Evolutionary conservation across 30 jellyfish, hydroid and myxozoan species (phyloP).

Genomic region (Hydractinia echinata): DNA sequence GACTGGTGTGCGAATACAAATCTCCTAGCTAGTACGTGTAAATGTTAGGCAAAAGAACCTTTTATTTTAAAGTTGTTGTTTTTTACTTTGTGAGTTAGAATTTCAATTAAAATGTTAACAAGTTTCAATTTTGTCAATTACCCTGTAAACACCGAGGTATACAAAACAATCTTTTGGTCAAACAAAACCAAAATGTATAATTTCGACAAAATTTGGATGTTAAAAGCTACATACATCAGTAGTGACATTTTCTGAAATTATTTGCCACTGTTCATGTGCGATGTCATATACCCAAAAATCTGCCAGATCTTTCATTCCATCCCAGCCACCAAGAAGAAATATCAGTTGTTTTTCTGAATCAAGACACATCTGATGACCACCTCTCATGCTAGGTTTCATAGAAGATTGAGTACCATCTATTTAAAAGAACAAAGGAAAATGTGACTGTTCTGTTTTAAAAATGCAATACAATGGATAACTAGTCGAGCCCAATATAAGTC

Average conservation of each 20-base stretch:
- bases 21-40: no score
- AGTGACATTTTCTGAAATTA: constrained; percentile 54
- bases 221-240: constrained; percentile 51
- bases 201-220: not conserved
- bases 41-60: no score
- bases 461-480: not conserved
- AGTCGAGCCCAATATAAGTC: no score
- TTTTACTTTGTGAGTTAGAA: no score
- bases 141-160: no score
- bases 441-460: no score
- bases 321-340: constrained; percentile 97
- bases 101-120: no score
- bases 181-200: not conserved
- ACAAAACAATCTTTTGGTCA: no score
- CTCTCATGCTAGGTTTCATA: constrained; percentile 90
- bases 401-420: constrained; percentile 68
- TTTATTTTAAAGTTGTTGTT: no score
- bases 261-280: constrained; percentile 65
- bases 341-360: constrained; percentile 61
- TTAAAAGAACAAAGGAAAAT: not conserved
- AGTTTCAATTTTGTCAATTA: no score
- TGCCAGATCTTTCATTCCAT: constrained; percentile 81
- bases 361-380: constrained; percentile 97
- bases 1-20: no score
- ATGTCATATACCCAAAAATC: constrained; percentile 90